These are phyloP conservation scores for Ophiothrix spiculata DNA, from an alignment of 35 echinoderm and acorn worm genomes.

Conservation along the genomic window DNA sequence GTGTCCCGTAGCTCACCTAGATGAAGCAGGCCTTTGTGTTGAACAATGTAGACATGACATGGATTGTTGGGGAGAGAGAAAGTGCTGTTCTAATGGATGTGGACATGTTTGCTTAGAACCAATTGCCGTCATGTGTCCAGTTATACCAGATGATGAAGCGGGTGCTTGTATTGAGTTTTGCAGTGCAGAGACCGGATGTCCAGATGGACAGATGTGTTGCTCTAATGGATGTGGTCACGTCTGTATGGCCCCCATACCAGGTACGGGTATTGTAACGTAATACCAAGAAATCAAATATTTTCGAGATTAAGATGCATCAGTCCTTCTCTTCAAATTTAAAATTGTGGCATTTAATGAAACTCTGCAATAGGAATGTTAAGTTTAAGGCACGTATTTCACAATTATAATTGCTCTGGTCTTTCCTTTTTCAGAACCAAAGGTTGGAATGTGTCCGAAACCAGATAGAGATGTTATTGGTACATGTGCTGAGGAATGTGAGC, in stretches of 20 bases:
- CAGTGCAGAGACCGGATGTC: conserved; percentile 26
- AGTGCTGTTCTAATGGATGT: conserved; percentile 58
- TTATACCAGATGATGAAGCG: conserved; percentile 5
- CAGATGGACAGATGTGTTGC: conserved; percentile 52
- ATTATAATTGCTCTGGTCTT: not conserved
- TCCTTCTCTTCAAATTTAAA: not conserved
- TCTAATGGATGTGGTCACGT: conserved; percentile 70
- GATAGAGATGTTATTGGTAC: conserved; percentile 26
- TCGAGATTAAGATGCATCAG: not conserved
- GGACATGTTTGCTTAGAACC: conserved; percentile 29
- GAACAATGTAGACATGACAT: conserved; percentile 42
- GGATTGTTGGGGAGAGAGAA: conserved; percentile 37
- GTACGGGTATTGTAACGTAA: not conserved
- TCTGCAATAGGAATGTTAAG: not conserved
- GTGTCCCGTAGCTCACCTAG: conserved; percentile 31
- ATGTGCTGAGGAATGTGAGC: conserved; percentile 40
- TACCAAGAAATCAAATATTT: not conserved
- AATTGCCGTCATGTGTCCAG: not conserved
- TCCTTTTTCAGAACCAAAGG: conserved; percentile 3
- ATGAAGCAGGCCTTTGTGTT: conserved; percentile 40
- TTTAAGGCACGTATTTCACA: not conserved
- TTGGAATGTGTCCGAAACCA: conserved; percentile 26
- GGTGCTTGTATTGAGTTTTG: conserved; percentile 59
- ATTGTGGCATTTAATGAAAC: not conserved
- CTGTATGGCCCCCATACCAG: conserved; percentile 33